Evolutionary conservation across 2,797 vertebrate genomes (phyloP), one percentile per base, ranked within the genome.

Genomic region (Tapera naevia): DNA sequence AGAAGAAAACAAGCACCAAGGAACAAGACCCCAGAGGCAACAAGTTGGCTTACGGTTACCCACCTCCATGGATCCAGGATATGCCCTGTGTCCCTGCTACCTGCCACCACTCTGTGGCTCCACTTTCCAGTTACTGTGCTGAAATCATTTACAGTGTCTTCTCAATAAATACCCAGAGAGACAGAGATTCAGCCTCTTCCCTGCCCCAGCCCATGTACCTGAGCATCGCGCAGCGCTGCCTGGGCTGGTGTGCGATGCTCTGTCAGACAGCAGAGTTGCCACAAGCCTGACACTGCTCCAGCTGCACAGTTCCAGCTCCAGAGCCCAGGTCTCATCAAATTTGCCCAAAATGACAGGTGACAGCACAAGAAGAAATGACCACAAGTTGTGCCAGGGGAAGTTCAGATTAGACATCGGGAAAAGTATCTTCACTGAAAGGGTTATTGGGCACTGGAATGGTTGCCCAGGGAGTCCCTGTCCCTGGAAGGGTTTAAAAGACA

Each of bases 221-320:
- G 1, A n/a, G 51, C 4, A 2, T 5, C 3, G 5, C 1, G 3
- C 33, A 11, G 57, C 5, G 3, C 48, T n/a, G 48, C 50, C n/a
- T 0, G 1, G 51, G 33, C 60, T 64, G 28, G 23, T 8, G 41
- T 24, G 51, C 7, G 2, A 17, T 8, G 23, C 2, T 12, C 39
- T 45, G 41, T 19, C 41, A 61, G 45, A 14, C 71, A 57, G 71
- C 1, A 2, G 67, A 3, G 0, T 27, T 60, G 27, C 22, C 54
- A 41, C 3, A 1, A 13, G 54, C 33, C 54, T 61, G 61, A 43
- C 80, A 56, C 30, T 5, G 23, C 41, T 73, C 35, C 69, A 25
- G 35, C 37, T 0, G 2, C 61, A 17, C 32, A 43, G 17, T 30
- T 73, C 32, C 5, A 43, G 12, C 48, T 54, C 48, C 33, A 10